Evolutionary conservation across 2,113 vertebrate species (phyloP), one percentile per base, ranked within the genome.

Genomic region (Acanthisitta chloris): DNA sequence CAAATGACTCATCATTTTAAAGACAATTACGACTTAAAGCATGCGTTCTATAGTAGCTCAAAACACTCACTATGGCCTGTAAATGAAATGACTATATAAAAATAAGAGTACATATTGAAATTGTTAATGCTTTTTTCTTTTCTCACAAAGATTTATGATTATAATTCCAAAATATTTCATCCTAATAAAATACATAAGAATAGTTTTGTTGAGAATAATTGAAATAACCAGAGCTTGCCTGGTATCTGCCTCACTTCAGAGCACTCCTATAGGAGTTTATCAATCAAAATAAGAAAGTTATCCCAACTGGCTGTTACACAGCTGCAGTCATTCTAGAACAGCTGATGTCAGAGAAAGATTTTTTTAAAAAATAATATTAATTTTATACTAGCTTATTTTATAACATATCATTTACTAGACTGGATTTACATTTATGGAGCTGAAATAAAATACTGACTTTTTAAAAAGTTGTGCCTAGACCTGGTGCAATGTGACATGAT

Each of bases 1-100:
- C 64, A 83, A 92, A 59, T 88, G 92, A 94, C 54, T 90, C 90
- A 88, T 71, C 48, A 51, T 59, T 88, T 92, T 66, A 73, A 82
- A 91, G 70, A 52, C 62, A 85, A 80, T 73, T 62, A 33, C 2
- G 3, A 91, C 90, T 65, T 90, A 85, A 97, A 94, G 29, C 11
- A 31, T 38, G 10, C 13, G 31, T 76, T 85, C 48, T 88, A 8
- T 58, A 77, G 45, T 80, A 77, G 38, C 31, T 38, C 40, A 62
- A 70, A 85, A 72, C 15, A 23, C 25, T 78, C 48, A 26, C 62
- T 71, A 33, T 40, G 59, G 72, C 62, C 49, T 59, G 31, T 36
- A 85, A 89, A 85, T 38, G 15, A 79, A 29, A 71, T 42, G 34
- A 49, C 23, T 69, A 34, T 36, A 82, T 59, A 54, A 38, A 81